These are phyloP conservation scores for Stichodactyla mertensii DNA, from an alignment of 64 coral and sea anemone genomes.

Conservation along the genomic window DNA sequence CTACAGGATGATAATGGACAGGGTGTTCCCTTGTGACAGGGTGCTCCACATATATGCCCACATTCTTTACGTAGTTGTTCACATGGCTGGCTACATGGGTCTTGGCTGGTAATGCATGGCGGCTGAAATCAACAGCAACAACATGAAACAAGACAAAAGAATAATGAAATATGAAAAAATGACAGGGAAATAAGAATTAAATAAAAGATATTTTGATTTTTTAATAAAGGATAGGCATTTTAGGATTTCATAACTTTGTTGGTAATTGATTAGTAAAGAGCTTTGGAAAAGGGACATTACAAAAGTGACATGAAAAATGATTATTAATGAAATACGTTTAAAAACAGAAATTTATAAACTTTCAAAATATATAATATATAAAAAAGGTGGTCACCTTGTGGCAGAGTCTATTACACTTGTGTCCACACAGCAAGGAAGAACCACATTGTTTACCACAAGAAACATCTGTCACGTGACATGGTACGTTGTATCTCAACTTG, in stretches of 20 bases:
- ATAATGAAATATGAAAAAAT: neutral
- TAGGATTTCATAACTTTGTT: too few species aligned
- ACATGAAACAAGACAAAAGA: neutral
- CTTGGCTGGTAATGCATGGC: conserved; percentile 28
- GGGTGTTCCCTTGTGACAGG: conserved; percentile 38
- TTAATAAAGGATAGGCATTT: too few species aligned
- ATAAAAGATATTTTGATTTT: neutral
- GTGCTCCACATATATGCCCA: conserved; percentile 61
- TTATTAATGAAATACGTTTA: neutral
- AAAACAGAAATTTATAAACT: neutral
- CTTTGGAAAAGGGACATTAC: too few species aligned
- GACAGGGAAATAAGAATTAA: neutral
- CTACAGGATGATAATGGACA: conserved; percentile 55
- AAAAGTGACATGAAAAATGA: too few species aligned
- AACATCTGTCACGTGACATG: conserved; percentile 76
- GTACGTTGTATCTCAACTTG: conserved; percentile 63
- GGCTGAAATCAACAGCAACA: conserved; percentile 13
- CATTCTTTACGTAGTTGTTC: conserved; percentile 58
- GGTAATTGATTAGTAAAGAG: too few species aligned
- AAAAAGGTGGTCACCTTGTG: conserved; percentile 50
- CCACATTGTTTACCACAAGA: conserved; percentile 80
- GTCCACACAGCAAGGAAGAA: conserved; percentile 54
- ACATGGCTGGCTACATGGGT: conserved; percentile 66
- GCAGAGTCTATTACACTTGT: conserved; percentile 55
- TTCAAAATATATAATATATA: neutral